Base-by-base conservation (phyloP, 2,888 invertebrate genomes). In the Euspilapteryx auroguttella region DNA sequence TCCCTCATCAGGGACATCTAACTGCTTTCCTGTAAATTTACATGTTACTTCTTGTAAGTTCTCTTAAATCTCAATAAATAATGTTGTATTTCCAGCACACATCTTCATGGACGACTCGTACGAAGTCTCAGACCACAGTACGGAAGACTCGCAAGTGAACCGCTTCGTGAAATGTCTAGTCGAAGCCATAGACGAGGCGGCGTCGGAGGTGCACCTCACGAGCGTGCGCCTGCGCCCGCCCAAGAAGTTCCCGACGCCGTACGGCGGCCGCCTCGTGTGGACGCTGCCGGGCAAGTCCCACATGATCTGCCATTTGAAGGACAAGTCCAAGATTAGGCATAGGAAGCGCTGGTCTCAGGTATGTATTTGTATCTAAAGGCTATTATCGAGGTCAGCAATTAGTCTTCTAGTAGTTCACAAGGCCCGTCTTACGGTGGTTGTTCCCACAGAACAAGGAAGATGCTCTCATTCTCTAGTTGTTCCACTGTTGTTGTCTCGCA, bases 321-420 rank as follows among this genome's bases (percentile, higher is more conserved):
- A 95, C 56, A 92, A 91, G 49, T 80, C 83, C 12, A 89, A 89
- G 54, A 94, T 95, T 29, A 79, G 94, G 20, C 87, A 91, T 45
- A 87, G 89, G 50, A 95, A 95, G 56, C 80, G 95, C 33, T 95
- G 94, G 94, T 93, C 93, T 27, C 94, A 94, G 80, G 85, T 84
- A 44, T 42, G 30, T 34, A 28, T 10, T 13, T 9, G 12, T 14
- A 10, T 6, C 2, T n/a, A n/a, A n/a, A n/a, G n/a, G n/a, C 17
- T 10, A 12, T 27, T 10, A 17, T 13, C 17, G 20, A 15, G 9
- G 9, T 6, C 4, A 17, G 12, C 4, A 3, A 28, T 28, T 10
- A 17, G 11, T 8, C 23, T 23, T 8, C 7, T 23, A 23, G 28
- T 26, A 21, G 23, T 25, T 28, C 17, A 25, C 11, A 17, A 21